Evolutionary conservation across 2,797 vertebrate species (phyloP).

Genomic region (Sebastes diaconus): DNA sequence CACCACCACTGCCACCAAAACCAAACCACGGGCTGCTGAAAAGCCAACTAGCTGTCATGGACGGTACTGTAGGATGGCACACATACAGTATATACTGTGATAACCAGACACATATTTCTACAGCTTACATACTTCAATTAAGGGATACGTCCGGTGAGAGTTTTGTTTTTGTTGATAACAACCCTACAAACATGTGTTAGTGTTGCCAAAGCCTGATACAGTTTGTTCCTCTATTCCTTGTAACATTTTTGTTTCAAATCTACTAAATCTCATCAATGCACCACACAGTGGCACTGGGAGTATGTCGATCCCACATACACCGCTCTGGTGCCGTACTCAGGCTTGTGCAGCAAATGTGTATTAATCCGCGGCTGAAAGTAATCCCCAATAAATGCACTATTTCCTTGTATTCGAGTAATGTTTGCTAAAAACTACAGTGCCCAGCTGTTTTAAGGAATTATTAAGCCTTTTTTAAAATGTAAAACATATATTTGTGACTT

Average conservation of each 20-base stretch:
- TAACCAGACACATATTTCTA: background rate
- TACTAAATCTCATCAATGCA: background rate
- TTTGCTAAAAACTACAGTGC: background rate
- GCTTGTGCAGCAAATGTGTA: background rate
- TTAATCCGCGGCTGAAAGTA: background rate
- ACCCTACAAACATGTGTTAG: background rate
- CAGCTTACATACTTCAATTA: background rate
- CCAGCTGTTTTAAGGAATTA: background rate
- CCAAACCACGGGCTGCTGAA: conserved; percentile 87
- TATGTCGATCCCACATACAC: background rate
- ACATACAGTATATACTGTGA: background rate
- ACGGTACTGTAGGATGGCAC: conserved; percentile 78
- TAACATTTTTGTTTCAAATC: background rate
- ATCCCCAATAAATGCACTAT: background rate
- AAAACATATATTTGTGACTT: background rate
- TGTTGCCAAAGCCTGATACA: background rate
- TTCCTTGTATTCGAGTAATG: background rate
- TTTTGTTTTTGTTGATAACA: background rate
- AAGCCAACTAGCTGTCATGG: conserved; percentile 82
- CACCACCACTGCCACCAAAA: conserved; percentile 89
- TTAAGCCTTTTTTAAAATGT: background rate
- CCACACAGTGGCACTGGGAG: background rate
- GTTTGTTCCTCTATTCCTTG: background rate
- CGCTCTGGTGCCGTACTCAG: background rate
- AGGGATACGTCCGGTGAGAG: background rate